Conservation (phyloP, 2,113 vertebrate genomes). For the Lipophrys pholis region DNA sequence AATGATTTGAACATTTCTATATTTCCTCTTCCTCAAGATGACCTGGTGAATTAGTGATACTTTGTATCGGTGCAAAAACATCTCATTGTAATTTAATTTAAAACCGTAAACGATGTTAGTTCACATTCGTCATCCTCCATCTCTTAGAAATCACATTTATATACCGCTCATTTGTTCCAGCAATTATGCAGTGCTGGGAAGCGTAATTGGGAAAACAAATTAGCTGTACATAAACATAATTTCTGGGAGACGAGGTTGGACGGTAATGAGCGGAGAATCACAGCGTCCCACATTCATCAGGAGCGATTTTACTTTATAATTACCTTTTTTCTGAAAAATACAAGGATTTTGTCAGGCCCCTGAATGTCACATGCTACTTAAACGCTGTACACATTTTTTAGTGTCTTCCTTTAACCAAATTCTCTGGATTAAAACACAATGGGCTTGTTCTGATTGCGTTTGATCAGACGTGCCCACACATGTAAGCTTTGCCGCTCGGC, state of each 20-base stretch:
- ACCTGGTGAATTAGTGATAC: too few relatives aligned
- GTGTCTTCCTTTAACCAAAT: background rate
- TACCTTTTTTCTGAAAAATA: constrained; percentile 22
- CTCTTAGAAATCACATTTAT: constrained; percentile 13
- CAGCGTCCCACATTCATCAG: constrained; percentile 37
- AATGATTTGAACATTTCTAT: too few relatives aligned
- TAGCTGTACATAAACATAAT: constrained; percentile 30
- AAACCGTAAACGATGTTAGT: background rate
- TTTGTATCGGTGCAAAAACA: too few relatives aligned
- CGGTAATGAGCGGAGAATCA: constrained; percentile 33
- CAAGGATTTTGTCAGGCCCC: constrained; percentile 19
- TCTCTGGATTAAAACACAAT: constrained; percentile 43
- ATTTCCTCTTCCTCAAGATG: too few relatives aligned
- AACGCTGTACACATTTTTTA: constrained; percentile 14
- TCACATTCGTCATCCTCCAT: background rate
- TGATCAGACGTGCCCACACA: constrained; percentile 69
- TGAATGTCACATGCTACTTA: constrained; percentile 9
- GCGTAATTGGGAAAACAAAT: constrained; percentile 57
- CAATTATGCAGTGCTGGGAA: constrained; percentile 37
- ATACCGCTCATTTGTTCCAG: constrained; percentile 34
- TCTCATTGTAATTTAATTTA: background rate
- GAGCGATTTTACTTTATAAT: constrained; percentile 48
- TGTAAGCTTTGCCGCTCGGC: constrained; percentile 32
- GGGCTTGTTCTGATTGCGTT: constrained; percentile 60
- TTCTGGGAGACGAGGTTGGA: constrained; percentile 27